These are phyloP conservation scores for Anoplopoma fimbria DNA, from an alignment of 2,113 vertebrate genomes.

Conservation along the genomic window DNA sequence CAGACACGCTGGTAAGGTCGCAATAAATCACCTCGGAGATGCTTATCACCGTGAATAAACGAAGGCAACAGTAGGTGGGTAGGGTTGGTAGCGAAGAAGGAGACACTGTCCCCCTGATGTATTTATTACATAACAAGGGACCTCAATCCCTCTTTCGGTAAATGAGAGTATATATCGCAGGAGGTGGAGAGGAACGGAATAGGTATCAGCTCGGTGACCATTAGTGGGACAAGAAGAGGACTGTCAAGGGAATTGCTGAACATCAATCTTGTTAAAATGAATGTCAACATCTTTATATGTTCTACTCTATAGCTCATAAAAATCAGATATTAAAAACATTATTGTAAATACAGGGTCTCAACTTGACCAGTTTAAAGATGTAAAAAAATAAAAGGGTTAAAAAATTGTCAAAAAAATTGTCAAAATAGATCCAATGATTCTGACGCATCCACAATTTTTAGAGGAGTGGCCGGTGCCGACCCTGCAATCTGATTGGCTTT, in stretches of 20 bases:
- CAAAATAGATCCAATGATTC: neutral
- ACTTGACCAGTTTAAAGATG: neutral
- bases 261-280: neutral
- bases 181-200: slow-evolving; percentile 9
- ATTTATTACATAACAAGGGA: slow-evolving; percentile 71
- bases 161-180: slow-evolving; percentile 45
- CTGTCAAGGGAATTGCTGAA: neutral
- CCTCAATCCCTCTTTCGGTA: slow-evolving; percentile 54
- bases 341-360: neutral
- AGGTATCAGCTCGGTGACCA: slow-evolving; percentile 19
- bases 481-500: neutral
- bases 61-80: slow-evolving; percentile 61
- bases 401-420: neutral
- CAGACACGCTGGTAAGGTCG: slow-evolving; percentile 59
- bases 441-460: neutral
- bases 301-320: neutral
- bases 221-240: slow-evolving; percentile 10
- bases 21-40: slow-evolving; percentile 75
- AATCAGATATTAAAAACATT: neutral
- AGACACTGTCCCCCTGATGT: slow-evolving; percentile 55
- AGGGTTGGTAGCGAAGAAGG: slow-evolving; percentile 59
- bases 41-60: slow-evolving; percentile 71
- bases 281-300: neutral
- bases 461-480: neutral
- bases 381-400: too few species aligned